Evolutionary conservation across 2,797 vertebrate species (phyloP).

Genomic region (Coranthus polyacanthus): DNA sequence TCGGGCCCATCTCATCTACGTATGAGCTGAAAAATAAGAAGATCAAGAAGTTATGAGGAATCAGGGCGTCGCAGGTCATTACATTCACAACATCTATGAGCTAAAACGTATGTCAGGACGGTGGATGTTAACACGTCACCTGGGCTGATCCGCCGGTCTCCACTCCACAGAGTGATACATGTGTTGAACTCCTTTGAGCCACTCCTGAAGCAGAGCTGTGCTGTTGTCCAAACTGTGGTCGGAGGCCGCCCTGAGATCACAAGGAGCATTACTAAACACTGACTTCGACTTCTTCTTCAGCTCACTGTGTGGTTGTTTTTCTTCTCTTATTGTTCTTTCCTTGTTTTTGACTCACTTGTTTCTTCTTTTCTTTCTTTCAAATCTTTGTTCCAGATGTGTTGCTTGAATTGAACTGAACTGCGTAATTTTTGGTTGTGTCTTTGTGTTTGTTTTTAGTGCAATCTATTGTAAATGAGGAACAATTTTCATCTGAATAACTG

Average conservation of each 20-base stretch:
- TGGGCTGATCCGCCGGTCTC: conserved; percentile 84
- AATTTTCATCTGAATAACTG: too few species aligned
- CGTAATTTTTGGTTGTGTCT: too few species aligned
- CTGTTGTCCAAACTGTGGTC: conserved; percentile 92
- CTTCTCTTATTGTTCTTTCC: too few species aligned
- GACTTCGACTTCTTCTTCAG: too few species aligned
- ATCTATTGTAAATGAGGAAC: too few species aligned
- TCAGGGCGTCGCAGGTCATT: too few species aligned
- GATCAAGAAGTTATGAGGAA: background rate
- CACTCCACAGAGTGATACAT: conserved; percentile 91
- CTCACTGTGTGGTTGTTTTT: too few species aligned
- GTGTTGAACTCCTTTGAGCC: conserved; percentile 87
- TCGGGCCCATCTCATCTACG: conserved; percentile 89
- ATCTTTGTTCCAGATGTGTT: too few species aligned
- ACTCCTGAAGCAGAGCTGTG: conserved; percentile 89
- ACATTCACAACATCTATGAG: too few species aligned
- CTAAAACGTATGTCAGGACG: background rate
- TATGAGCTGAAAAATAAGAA: conserved; percentile 81
- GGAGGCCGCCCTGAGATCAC: conserved; percentile 86
- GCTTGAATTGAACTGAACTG: too few species aligned
- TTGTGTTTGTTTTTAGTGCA: too few species aligned
- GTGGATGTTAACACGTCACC: conserved; percentile 36
- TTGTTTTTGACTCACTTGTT: background rate
- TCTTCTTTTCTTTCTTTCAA: background rate
- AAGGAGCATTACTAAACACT: background rate